Evolutionary conservation across 2,797 vertebrate species (phyloP).

Genomic region (Spheniscus humboldti): DNA sequence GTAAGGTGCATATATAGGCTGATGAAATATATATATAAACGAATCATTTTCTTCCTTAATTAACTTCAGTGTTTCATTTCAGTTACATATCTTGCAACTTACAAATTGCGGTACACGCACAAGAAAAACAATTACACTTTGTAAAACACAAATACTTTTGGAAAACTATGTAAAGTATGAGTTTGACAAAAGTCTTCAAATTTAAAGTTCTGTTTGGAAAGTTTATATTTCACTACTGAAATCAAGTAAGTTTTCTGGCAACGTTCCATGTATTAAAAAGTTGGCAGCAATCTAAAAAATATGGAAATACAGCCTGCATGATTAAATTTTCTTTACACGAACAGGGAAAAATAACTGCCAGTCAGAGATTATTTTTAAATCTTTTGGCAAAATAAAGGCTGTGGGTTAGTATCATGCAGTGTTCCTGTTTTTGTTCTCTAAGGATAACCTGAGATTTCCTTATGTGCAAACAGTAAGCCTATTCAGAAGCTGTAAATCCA

Average conservation of each 20-base stretch:
- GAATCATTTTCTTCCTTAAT: background rate
- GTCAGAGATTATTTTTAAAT: slow-evolving; percentile 58
- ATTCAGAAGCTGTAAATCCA: slow-evolving; percentile 78
- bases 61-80: background rate
- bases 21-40: background rate
- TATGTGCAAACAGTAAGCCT: slow-evolving; percentile 73
- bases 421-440: slow-evolving; percentile 65
- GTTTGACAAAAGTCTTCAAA: background rate
- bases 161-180: background rate
- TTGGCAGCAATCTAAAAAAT: slow-evolving; percentile 23
- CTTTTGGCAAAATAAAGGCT: slow-evolving; percentile 54
- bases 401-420: slow-evolving; percentile 50
- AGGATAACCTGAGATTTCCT: slow-evolving; percentile 67
- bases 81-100: background rate
- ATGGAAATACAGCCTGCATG: slow-evolving; percentile 10
- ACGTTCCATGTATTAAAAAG: background rate
- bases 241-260: slow-evolving; percentile 1
- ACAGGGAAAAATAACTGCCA: slow-evolving; percentile 37
- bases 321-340: slow-evolving; percentile 31
- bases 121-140: background rate
- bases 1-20: background rate
- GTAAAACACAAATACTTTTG: background rate
- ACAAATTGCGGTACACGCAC: background rate
- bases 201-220: background rate
- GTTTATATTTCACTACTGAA: slow-evolving; percentile 12